A percentile compares a stretch with the other conserved stretches of the same genome.
Evolutionary conservation across 1,140 invertebrate species (phyloP).

Genomic region (Stegodyphus mimosarum): DNA sequence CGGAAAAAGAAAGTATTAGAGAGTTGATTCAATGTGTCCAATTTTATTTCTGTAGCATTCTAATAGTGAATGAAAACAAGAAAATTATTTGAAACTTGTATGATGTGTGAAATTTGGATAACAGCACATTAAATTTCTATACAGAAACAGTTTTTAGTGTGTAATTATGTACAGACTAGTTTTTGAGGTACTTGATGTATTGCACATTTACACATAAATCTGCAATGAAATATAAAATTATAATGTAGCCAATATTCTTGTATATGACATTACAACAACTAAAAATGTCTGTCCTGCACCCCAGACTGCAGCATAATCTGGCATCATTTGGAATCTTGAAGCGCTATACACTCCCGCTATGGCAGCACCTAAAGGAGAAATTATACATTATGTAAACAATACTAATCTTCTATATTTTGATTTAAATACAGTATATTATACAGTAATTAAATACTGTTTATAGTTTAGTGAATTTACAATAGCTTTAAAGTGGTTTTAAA

Average conservation of each 20-base stretch:
- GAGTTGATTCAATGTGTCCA: too few relatives aligned
- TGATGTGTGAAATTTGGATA: too few relatives aligned
- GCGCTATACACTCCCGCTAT: constrained; percentile 92
- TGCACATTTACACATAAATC: too few relatives aligned
- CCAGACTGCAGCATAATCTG: constrained; percentile 91
- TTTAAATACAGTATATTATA: neutral
- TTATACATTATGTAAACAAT: neutral
- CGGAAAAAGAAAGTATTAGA: too few relatives aligned
- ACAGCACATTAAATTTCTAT: too few relatives aligned
- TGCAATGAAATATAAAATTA: constrained; percentile 69
- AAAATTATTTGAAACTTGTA: too few relatives aligned
- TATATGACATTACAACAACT: constrained; percentile 88
- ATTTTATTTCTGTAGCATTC: too few relatives aligned
- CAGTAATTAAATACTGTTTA: neutral
- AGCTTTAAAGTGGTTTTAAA: neutral
- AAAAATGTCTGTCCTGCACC: constrained; percentile 92
- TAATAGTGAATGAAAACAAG: too few relatives aligned
- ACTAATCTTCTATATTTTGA: neutral
- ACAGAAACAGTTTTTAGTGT: too few relatives aligned
- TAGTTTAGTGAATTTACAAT: neutral
- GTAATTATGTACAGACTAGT: too few relatives aligned
- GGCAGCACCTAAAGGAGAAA: constrained; percentile 75
- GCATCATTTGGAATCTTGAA: constrained; percentile 86
- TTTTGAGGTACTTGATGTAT: too few relatives aligned
- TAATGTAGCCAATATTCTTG: constrained; percentile 90